Percentiles rank a stretch among this genome's conserved stretches.
These are phyloP conservation scores for Atherinosoma microstoma DNA, from an alignment of 2,797 vertebrate species.

Conservation along the genomic window DNA sequence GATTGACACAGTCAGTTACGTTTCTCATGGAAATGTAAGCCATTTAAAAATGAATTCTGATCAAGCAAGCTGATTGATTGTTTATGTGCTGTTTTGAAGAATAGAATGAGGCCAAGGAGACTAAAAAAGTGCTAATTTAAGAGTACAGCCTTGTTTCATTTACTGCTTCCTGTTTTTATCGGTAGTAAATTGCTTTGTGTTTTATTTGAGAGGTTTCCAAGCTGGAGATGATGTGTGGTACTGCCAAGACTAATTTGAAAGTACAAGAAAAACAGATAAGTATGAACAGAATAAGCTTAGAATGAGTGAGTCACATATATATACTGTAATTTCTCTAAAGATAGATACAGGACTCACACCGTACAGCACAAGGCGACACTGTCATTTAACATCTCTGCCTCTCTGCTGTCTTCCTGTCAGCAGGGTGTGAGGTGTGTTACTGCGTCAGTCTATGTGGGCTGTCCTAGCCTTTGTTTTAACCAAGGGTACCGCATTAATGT, in stretches of 20 bases:
- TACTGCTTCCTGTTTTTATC: slow-evolving; percentile 19
- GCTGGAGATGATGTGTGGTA: slow-evolving; percentile 1
- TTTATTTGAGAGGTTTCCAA: slow-evolving; percentile 14
- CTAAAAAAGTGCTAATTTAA: background rate
- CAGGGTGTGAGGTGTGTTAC: slow-evolving; percentile 42
- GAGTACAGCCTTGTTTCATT: background rate
- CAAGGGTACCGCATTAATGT: slow-evolving; percentile 19
- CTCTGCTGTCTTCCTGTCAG: slow-evolving; percentile 49
- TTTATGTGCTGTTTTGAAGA: background rate
- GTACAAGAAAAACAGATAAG: slow-evolving; percentile 24
- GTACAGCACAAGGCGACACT: slow-evolving; percentile 42
- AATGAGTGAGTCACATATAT: slow-evolving; percentile 56
- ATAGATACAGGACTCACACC: slow-evolving; percentile 54
- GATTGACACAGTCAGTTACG: background rate
- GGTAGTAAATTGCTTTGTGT: background rate
- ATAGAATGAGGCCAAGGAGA: background rate
- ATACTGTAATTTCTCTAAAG: slow-evolving; percentile 48
- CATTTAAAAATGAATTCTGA: background rate
- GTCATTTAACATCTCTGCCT: slow-evolving; percentile 54
- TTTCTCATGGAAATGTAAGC: slow-evolving; percentile 12
- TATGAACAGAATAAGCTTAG: slow-evolving; percentile 14
- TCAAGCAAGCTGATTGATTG: background rate
- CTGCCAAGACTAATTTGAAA: slow-evolving; percentile 21
- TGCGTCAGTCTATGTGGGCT: slow-evolving; percentile 33
- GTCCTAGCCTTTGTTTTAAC: slow-evolving; percentile 29